phyloP scores from a whole-genome alignment of 2,113 vertebrate species.

The Casuarius casuarius region DNA sequence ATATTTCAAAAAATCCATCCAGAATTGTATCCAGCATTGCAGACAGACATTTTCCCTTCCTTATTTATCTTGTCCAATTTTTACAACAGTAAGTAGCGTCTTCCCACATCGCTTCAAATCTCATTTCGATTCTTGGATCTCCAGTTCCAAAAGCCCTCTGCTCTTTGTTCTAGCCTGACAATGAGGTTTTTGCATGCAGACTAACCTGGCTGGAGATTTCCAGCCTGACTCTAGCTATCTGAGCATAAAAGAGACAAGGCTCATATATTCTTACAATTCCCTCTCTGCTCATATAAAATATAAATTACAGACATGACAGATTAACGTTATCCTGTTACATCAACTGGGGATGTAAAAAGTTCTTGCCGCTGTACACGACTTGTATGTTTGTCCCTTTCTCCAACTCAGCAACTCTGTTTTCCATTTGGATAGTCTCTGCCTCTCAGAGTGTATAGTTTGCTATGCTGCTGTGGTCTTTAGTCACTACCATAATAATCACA shows the following conservation, averaged over 20 bases:
- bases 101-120: not conserved
- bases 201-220: constrained; percentile 31
- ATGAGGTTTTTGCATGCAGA: constrained; percentile 19
- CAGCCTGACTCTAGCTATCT: constrained; percentile 3
- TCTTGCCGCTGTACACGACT: not conserved
- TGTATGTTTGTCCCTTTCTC: not conserved
- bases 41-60: not conserved
- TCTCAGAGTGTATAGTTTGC: not conserved
- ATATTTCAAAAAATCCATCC: not conserved
- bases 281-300: constrained; percentile 53
- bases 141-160: not conserved
- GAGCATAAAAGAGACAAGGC: constrained; percentile 46
- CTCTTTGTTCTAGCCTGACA: constrained; percentile 21
- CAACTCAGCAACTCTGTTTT: not conserved
- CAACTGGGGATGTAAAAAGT: not conserved
- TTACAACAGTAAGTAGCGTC: not conserved
- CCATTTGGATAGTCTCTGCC: not conserved
- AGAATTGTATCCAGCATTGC: not conserved
- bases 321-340: constrained; percentile 22
- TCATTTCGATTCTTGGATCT: not conserved
- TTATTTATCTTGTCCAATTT: constrained; percentile 21
- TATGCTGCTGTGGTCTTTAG: not conserved
- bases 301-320: constrained; percentile 32
- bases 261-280: constrained; percentile 55
- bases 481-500: not conserved